Evolutionary conservation across 1,140 invertebrate genomes (phyloP).

Genomic region (Cepaea nemoralis): DNA sequence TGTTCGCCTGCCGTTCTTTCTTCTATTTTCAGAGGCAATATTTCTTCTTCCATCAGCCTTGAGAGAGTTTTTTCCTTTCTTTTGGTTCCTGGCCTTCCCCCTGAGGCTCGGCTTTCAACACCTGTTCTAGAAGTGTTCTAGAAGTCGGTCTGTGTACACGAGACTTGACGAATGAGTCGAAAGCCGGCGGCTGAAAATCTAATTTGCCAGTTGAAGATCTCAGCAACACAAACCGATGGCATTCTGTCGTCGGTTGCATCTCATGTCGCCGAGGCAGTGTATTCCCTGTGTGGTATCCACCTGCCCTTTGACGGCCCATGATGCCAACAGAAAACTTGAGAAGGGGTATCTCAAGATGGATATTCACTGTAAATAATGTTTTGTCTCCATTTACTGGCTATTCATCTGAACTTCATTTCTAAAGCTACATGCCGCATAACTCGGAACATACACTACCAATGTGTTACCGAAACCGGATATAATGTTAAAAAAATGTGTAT

Average conservation of each 20-base stretch:
- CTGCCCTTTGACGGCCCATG: not conserved
- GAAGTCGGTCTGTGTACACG: slow-evolving; percentile 25
- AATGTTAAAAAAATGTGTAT: no score
- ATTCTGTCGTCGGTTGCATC: not conserved
- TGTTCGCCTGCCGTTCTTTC: not conserved
- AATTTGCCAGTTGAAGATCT: slow-evolving; percentile 1
- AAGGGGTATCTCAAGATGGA: not conserved
- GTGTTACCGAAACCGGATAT: no score
- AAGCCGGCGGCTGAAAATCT: slow-evolving; percentile 23
- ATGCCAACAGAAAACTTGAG: not conserved
- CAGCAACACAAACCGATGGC: not conserved
- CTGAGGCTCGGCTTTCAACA: slow-evolving; percentile 21
- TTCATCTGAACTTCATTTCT: no score
- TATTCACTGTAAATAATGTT: not conserved
- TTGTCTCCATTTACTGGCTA: no score
- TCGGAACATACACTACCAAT: no score
- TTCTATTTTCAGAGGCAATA: slow-evolving; percentile 27
- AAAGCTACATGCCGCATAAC: no score
- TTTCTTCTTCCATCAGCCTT: slow-evolving; percentile 16
- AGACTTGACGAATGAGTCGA: not conserved
- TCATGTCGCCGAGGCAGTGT: not conserved
- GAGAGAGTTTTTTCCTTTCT: not conserved
- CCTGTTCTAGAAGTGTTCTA: slow-evolving; percentile 17
- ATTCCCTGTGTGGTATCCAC: slow-evolving; percentile 13
- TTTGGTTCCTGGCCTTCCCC: not conserved